These are phyloP conservation scores for Pseudomugil gertrudae DNA, from an alignment of 2,797 vertebrate genomes.

Conservation along the genomic window DNA sequence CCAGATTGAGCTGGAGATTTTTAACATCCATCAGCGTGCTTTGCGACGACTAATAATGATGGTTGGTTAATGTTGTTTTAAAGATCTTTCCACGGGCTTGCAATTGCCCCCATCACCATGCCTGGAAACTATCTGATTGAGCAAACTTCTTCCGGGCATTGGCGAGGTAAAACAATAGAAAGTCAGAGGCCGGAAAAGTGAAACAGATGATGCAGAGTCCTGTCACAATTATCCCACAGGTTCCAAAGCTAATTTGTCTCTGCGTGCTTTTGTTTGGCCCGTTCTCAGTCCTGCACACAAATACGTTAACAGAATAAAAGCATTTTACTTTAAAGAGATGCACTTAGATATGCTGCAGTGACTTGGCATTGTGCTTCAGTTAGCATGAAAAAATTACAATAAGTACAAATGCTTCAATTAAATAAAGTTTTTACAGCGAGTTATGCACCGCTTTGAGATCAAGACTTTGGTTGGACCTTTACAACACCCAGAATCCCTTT, in stretches of 20 bases:
- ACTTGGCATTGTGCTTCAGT: not conserved
- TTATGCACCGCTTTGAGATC: not conserved
- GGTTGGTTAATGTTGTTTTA: slow-evolving; percentile 27
- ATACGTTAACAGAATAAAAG: slow-evolving; percentile 6
- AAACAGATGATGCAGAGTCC: slow-evolving; percentile 45
- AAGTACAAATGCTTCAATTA: not conserved
- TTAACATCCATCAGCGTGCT: slow-evolving; percentile 39
- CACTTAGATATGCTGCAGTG: not conserved
- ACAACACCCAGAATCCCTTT: not conserved
- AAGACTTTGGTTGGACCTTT: not conserved
- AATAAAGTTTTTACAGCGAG: not conserved
- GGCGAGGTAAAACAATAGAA: slow-evolving; percentile 65
- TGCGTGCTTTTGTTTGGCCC: slow-evolving; percentile 39
- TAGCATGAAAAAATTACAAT: not conserved
- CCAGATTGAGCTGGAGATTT: slow-evolving; percentile 34
- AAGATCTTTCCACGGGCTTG: slow-evolving; percentile 37
- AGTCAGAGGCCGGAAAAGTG: slow-evolving; percentile 51
- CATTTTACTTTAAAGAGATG: not conserved
- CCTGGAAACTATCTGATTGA: slow-evolving; percentile 38
- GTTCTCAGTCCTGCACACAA: slow-evolving; percentile 18
- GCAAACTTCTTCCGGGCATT: slow-evolving; percentile 67
- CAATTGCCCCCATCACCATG: slow-evolving; percentile 42
- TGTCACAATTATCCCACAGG: slow-evolving; percentile 60
- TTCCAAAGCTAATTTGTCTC: slow-evolving; percentile 36
- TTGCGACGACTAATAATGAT: slow-evolving; percentile 31